These are phyloP conservation scores for Lepus timidus DNA, from an alignment of 2,113 vertebrate species.

Conservation along the genomic window DNA sequence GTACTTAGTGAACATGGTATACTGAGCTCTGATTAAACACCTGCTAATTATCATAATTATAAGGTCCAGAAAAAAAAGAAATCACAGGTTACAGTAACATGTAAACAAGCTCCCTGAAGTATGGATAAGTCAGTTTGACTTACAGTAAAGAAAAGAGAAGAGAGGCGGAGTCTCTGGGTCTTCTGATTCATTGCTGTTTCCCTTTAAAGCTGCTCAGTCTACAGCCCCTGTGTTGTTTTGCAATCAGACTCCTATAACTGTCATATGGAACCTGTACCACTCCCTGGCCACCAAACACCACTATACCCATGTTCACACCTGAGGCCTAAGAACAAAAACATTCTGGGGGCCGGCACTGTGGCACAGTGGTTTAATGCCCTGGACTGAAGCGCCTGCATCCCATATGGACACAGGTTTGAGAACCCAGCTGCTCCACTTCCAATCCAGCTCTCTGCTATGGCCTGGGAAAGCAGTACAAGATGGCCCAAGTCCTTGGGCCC, in stretches of 20 bases:
- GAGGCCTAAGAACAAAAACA: neutral
- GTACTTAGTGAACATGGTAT: conserved; percentile 10
- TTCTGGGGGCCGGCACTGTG: neutral
- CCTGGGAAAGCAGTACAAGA: too few species aligned
- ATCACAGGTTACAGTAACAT: neutral
- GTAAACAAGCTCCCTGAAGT: conserved; percentile 31
- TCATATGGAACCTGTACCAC: neutral
- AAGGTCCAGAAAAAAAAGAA: conserved; percentile 52
- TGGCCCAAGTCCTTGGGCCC: too few species aligned
- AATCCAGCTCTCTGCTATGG: too few species aligned
- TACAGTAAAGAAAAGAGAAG: neutral
- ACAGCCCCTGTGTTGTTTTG: neutral
- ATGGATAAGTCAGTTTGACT: neutral
- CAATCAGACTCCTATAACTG: neutral
- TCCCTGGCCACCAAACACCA: neutral
- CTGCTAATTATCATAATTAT: conserved; percentile 68
- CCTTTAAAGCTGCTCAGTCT: neutral
- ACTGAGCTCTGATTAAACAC: conserved; percentile 51
- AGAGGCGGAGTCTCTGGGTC: neutral
- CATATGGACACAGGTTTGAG: too few species aligned
- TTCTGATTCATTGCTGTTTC: neutral
- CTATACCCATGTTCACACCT: neutral
- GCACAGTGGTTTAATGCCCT: too few species aligned
- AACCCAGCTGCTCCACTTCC: too few species aligned
- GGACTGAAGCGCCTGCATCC: too few species aligned